Evolutionary conservation across 1,140 invertebrate species (phyloP).

Genomic region (Pseudomyrmex dendroicus): DNA sequence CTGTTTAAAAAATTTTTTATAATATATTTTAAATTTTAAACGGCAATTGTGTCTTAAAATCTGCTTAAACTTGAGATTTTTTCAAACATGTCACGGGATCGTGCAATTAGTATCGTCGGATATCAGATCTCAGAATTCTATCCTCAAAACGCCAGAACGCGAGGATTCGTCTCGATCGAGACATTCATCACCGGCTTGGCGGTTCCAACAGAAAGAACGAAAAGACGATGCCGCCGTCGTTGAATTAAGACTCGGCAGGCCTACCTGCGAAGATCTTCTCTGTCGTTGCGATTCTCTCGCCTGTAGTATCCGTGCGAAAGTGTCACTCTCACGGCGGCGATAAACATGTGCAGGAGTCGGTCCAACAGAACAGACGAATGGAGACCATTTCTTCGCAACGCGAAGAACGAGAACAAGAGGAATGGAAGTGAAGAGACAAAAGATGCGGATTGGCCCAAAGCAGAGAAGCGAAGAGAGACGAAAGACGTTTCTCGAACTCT

Average conservation of each 20-base stretch:
- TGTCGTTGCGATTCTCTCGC: slow-evolving; percentile 35
- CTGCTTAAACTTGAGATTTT: neutral
- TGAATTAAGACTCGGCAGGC: neutral
- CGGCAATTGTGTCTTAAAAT: neutral
- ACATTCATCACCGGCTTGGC: neutral
- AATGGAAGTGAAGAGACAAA: slow-evolving; percentile 56
- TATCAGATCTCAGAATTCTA: slow-evolving; percentile 17
- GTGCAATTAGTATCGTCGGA: neutral
- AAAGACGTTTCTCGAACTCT: slow-evolving; percentile 44
- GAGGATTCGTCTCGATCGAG: slow-evolving; percentile 10
- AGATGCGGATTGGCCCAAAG: neutral
- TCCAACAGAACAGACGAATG: slow-evolving; percentile 74
- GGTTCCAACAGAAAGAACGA: neutral
- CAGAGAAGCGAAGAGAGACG: slow-evolving; percentile 35
- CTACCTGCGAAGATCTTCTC: neutral
- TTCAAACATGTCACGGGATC: neutral
- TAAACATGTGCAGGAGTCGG: slow-evolving; percentile 70
- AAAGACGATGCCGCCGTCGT: neutral
- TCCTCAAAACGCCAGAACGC: neutral
- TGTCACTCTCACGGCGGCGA: slow-evolving; percentile 72
- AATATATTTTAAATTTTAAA: too few relatives aligned
- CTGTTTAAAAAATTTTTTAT: too few relatives aligned
- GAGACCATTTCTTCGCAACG: slow-evolving; percentile 67
- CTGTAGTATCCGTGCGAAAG: slow-evolving; percentile 68
- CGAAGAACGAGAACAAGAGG: slow-evolving; percentile 54